These are phyloP conservation scores for Armadillidium nasatum DNA, from an alignment of 1,140 invertebrate species.

Conservation along the genomic window DNA sequence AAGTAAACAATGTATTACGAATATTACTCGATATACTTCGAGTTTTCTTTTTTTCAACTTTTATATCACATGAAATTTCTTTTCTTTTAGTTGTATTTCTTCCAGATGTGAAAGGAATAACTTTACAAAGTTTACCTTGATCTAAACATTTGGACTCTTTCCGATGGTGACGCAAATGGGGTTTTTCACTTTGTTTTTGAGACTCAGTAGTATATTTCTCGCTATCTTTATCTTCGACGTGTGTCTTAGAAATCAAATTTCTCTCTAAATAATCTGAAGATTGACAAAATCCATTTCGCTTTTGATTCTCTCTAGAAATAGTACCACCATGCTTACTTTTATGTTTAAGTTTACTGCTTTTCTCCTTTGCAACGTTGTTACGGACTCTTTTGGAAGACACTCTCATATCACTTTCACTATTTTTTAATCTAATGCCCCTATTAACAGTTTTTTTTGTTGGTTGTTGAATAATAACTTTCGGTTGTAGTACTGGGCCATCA, in stretches of 20 bases:
- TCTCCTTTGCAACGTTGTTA: too few species aligned
- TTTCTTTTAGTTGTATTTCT: not conserved
- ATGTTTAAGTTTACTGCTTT: too few species aligned
- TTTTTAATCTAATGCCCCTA: not conserved
- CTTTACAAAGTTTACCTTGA: not conserved
- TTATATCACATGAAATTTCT: not conserved
- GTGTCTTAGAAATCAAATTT: too few species aligned
- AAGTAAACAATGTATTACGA: not conserved
- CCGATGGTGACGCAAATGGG: not conserved
- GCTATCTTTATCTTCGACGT: too few species aligned
- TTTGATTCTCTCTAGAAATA: too few species aligned
- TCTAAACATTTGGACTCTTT: not conserved
- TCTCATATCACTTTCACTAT: too few species aligned
- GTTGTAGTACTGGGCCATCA: not conserved
- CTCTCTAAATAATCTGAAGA: too few species aligned
- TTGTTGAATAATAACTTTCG: not conserved
- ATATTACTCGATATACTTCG: not conserved
- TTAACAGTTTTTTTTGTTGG: not conserved
- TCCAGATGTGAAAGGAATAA: constrained; percentile 1
- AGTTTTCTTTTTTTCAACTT: not conserved
- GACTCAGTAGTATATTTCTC: too few species aligned
- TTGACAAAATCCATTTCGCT: too few species aligned
- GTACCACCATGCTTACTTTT: too few species aligned
- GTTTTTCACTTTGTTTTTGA: too few species aligned
- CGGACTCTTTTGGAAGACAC: too few species aligned